Conservation (phyloP, 2,113 vertebrate species). For the Nibea coibor region DNA sequence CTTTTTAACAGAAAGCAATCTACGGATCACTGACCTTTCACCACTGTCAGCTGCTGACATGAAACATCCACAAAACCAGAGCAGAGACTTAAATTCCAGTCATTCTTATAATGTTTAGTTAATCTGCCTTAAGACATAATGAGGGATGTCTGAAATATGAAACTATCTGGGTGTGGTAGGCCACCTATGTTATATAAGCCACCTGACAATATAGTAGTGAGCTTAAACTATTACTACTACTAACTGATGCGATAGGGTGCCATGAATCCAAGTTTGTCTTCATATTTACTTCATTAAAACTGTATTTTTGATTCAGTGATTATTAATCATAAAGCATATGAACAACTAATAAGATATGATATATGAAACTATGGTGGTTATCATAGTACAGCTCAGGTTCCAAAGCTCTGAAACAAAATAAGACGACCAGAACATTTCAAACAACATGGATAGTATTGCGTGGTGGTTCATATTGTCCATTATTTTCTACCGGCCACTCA, state of each 20-base stretch:
- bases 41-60: not conserved
- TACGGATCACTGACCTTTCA: not conserved
- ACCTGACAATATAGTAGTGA: not conserved
- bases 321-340: not conserved
- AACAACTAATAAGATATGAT: not conserved
- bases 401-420: not conserved
- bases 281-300: not conserved
- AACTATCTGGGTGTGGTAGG: conserved; percentile 11
- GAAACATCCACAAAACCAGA: not conserved
- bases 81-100: conserved; percentile 25
- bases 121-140: conserved; percentile 11
- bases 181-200: not conserved
- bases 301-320: not conserved
- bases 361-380: not conserved
- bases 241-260: not conserved
- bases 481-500: not conserved
- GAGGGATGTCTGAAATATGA: not conserved
- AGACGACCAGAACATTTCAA: not conserved
- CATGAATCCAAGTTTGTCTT: not conserved
- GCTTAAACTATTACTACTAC: no score
- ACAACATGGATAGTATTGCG: not conserved
- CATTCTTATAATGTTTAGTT: conserved; percentile 21
- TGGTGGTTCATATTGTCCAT: not conserved
- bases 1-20: not conserved
- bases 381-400: not conserved